A percentile compares a stretch with the other conserved stretches of the same genome.
Evolutionary conservation across 2,888 invertebrate genomes (phyloP).

Genomic region (Gortyna flavago): DNA sequence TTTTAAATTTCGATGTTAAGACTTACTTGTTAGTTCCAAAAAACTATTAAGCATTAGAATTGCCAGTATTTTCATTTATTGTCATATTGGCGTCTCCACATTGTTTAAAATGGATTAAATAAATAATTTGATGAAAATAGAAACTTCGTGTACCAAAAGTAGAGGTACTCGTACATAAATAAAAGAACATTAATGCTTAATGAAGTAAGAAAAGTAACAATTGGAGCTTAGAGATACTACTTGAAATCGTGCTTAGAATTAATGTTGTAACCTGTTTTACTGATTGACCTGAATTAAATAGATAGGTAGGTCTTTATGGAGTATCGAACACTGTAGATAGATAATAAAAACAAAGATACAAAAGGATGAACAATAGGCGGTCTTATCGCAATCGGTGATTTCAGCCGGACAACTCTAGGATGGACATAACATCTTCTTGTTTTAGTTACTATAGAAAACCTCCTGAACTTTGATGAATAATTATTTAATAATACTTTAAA

Average conservation of each 20-base stretch:
- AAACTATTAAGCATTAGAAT: not conserved
- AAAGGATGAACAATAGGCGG: not conserved
- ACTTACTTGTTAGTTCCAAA: not conserved
- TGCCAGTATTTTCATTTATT: too few species aligned
- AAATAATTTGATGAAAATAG: not conserved
- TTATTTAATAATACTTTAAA: too few species aligned
- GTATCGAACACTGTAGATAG: not conserved
- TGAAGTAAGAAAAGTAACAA: slow-evolving; percentile 19
- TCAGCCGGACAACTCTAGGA: not conserved
- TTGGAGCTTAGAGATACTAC: not conserved
- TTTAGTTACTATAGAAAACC: not conserved
- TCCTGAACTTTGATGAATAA: not conserved
- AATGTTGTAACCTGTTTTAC: not conserved
- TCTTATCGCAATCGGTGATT: not conserved
- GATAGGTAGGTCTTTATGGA: not conserved
- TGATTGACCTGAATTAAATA: not conserved
- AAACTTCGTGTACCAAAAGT: not conserved
- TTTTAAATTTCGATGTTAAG: too few species aligned
- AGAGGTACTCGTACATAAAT: not conserved
- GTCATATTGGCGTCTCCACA: too few species aligned
- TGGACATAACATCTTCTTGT: not conserved
- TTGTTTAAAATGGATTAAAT: not conserved
- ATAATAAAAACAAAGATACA: not conserved
- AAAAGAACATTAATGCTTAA: slow-evolving; percentile 1
- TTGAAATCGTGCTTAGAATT: slow-evolving; percentile 14